A percentile compares a stretch with the other conserved stretches of the same genome.
Evolutionary conservation across 2,888 invertebrate genomes (phyloP).

Genomic region (Lordiphosa fenestrarum): DNA sequence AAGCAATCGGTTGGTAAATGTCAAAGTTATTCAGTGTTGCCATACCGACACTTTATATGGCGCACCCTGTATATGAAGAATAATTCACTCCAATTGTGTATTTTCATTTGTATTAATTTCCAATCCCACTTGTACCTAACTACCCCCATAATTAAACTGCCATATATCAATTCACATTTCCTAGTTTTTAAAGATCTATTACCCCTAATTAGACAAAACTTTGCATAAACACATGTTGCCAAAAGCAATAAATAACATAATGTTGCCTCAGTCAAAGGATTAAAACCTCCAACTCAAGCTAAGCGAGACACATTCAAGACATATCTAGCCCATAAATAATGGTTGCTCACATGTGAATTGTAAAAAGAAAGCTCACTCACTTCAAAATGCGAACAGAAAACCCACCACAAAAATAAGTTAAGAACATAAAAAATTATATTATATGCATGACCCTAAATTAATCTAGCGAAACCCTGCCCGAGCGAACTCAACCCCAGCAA

Average conservation of each 20-base stretch:
- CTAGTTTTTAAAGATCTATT: conserved; percentile 34
- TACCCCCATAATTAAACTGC: conserved; percentile 13
- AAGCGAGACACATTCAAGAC: conserved; percentile 20
- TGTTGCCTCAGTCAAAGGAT: conserved; percentile 43
- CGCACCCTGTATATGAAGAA: no score
- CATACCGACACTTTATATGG: no score
- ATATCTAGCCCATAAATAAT: conserved; percentile 57
- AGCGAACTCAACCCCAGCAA: conserved; percentile 21
- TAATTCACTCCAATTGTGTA: no score
- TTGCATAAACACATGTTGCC: conserved; percentile 51
- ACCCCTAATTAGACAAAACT: conserved; percentile 46
- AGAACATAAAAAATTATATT: conserved; percentile 62
- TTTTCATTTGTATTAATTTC: neutral
- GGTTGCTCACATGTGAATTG: conserved; percentile 40
- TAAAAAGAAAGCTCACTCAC: conserved; percentile 34
- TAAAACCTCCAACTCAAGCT: conserved; percentile 27
- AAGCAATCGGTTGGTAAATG: no score
- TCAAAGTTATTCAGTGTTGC: no score
- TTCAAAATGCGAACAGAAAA: conserved; percentile 11
- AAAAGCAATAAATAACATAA: conserved; percentile 57
- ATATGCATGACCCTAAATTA: conserved; percentile 73
- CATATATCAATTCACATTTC: conserved; percentile 10
- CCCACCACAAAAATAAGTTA: conserved; percentile 9
- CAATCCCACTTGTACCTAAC: neutral
- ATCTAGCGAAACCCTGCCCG: conserved; percentile 75